A percentile compares a stretch with the other conserved stretches of the same genome.
These are phyloP conservation scores for Camponotus pennsylvanicus DNA, from an alignment of 1,140 invertebrate genomes.

Conservation along the genomic window DNA sequence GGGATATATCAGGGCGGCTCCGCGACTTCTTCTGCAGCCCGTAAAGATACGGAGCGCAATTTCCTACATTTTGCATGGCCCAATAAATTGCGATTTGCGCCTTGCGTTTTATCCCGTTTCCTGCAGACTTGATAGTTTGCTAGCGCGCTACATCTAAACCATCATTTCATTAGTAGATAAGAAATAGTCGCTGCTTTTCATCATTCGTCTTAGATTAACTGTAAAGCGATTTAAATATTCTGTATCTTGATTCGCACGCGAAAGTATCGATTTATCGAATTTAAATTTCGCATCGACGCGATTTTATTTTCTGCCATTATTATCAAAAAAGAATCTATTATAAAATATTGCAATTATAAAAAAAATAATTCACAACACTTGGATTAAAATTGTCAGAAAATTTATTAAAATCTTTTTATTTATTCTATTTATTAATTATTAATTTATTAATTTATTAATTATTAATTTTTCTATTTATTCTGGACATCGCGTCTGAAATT, in stretches of 20 bases:
- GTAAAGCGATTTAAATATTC: conserved; percentile 48
- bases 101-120: conserved; percentile 29
- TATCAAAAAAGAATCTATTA: not conserved
- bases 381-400: conserved; percentile 6
- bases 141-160: conserved; percentile 29
- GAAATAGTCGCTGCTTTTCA: conserved; percentile 31
- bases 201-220: conserved; percentile 24
- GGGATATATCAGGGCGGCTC: conserved; percentile 20
- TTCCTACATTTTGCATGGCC: conserved; percentile 41
- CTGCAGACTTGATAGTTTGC: not conserved
- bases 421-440: too few species aligned
- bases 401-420: not conserved
- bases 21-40: conserved; percentile 35
- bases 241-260: not conserved
- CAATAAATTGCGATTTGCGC: conserved; percentile 53
- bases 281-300: not conserved
- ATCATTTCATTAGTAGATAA: conserved; percentile 43
- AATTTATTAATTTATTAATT: too few species aligned
- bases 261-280: not conserved
- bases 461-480: not conserved
- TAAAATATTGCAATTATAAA: not conserved
- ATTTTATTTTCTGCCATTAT: not conserved
- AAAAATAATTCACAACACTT: not conserved
- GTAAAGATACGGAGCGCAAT: conserved; percentile 54
- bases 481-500: not conserved